A percentile compares a stretch with the other conserved stretches of the same genome.
Evolutionary conservation across 2,888 invertebrate genomes (phyloP).

Genomic region (Brenthis hecate): DNA sequence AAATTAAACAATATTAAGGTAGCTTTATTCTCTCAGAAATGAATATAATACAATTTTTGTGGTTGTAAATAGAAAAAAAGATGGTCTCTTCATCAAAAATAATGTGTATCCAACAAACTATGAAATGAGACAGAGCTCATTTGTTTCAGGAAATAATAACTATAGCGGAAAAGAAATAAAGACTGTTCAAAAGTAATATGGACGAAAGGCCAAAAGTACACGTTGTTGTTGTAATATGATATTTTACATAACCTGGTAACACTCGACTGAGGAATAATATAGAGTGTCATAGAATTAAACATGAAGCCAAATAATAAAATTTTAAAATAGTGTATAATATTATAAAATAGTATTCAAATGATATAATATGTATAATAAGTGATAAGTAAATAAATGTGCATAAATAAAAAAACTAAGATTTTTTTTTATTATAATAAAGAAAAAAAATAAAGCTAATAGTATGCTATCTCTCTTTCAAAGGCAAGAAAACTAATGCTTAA

Average conservation of each 20-base stretch:
- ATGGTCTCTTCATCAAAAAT: slow-evolving; percentile 29
- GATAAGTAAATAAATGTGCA: too few species aligned
- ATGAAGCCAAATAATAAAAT: too few species aligned
- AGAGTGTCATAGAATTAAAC: too few species aligned
- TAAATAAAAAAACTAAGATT: too few species aligned
- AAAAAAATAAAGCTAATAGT: too few species aligned
- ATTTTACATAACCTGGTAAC: slow-evolving; percentile 6
- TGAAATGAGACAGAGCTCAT: slow-evolving; percentile 40
- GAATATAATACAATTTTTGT: slow-evolving; percentile 25
- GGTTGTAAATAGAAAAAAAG: slow-evolving; percentile 28
- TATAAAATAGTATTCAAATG: too few species aligned
- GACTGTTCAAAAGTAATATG: slow-evolving; percentile 30
- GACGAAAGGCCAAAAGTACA: slow-evolving; percentile 14
- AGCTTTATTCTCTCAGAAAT: slow-evolving; percentile 6
- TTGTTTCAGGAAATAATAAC: slow-evolving; percentile 41
- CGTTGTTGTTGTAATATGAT: slow-evolving; percentile 9
- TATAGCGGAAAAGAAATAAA: slow-evolving; percentile 35
- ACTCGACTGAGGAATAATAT: too few species aligned
- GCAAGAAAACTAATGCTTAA: too few species aligned
- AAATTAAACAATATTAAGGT: neutral
- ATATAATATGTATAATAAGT: too few species aligned
- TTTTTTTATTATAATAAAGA: too few species aligned
- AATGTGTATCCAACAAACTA: slow-evolving; percentile 37
- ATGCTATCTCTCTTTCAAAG: too few species aligned
- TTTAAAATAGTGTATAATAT: too few species aligned